Evolutionary conservation across 2,113 vertebrate genomes (phyloP).

Genomic region (Thinocorus orbignyianus): DNA sequence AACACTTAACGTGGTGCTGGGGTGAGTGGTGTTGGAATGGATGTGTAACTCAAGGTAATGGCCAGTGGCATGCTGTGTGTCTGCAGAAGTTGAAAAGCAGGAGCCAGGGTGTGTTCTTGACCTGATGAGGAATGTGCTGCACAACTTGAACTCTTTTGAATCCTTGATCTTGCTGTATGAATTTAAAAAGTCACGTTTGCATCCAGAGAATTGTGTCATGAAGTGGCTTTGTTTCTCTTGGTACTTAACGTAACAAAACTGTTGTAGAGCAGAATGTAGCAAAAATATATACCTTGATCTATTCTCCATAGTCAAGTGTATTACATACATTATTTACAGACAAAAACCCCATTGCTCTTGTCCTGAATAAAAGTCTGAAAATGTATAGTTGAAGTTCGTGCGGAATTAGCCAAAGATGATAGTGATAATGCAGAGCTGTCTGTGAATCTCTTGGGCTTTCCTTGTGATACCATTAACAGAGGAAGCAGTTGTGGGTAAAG

Average conservation of each 20-base stretch:
- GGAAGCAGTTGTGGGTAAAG: background rate
- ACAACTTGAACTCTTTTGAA: background rate
- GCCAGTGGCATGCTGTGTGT: background rate
- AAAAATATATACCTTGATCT: background rate
- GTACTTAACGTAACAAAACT: fast-evolving
- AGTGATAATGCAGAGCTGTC: background rate
- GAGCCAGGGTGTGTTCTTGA: background rate
- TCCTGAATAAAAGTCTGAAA: background rate
- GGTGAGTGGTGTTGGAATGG: background rate
- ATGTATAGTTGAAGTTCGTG: background rate
- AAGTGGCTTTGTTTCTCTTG: background rate
- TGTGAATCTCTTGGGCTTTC: background rate
- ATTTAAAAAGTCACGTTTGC: background rate
- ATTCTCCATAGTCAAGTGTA: background rate
- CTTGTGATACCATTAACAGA: background rate
- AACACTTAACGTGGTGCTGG: background rate
- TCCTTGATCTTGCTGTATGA: background rate
- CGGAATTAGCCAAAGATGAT: background rate
- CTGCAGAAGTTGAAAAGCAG: background rate
- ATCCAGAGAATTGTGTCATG: background rate
- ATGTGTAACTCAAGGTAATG: background rate
- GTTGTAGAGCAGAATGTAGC: background rate
- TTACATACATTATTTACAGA: background rate
- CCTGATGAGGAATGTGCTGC: background rate
- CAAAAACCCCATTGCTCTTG: fast-evolving